Percentiles rank a stretch among this genome's conserved stretches.
Conservation (phyloP, 2,113 vertebrate genomes). For the Eclectus roratus region DNA sequence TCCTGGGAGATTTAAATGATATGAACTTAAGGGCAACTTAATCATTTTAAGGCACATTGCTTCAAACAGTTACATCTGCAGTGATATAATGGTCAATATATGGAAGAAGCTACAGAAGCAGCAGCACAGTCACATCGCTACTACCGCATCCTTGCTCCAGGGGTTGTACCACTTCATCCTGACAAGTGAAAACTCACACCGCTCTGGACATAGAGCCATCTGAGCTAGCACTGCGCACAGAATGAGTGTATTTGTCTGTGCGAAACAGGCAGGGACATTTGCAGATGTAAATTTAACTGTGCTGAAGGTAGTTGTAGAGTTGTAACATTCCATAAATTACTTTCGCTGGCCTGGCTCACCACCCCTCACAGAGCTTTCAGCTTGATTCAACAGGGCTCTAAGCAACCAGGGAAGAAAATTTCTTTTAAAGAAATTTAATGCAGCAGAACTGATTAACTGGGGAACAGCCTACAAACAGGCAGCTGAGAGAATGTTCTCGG, state of each 20-base stretch:
- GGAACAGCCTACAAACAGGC: conserved; percentile 60
- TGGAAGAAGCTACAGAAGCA: background rate
- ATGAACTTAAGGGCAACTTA: background rate
- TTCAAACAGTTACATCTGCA: background rate
- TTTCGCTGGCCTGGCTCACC: background rate
- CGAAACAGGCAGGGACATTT: conserved; percentile 26
- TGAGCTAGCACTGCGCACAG: background rate
- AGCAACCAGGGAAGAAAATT: conserved; percentile 60
- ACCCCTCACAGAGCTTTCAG: conserved; percentile 40
- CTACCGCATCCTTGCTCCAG: background rate
- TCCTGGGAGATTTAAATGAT: background rate
- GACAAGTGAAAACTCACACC: background rate
- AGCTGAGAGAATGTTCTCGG: conserved; percentile 52
- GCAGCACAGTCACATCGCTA: background rate
- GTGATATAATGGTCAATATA: background rate
- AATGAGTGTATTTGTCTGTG: conserved; percentile 2
- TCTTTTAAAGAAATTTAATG: conserved; percentile 69
- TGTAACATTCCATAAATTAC: conserved; percentile 55
- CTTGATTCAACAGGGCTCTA: conserved; percentile 55
- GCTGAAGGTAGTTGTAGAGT: conserved; percentile 34
- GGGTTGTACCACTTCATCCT: background rate
- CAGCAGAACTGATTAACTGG: conserved; percentile 66
- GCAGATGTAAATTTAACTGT: conserved; percentile 14
- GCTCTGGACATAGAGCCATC: background rate
- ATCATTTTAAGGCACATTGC: background rate